Evolutionary conservation across 2,888 invertebrate species (phyloP), one percentile per base, ranked within the genome.

Genomic region (Limenitis camilla): DNA sequence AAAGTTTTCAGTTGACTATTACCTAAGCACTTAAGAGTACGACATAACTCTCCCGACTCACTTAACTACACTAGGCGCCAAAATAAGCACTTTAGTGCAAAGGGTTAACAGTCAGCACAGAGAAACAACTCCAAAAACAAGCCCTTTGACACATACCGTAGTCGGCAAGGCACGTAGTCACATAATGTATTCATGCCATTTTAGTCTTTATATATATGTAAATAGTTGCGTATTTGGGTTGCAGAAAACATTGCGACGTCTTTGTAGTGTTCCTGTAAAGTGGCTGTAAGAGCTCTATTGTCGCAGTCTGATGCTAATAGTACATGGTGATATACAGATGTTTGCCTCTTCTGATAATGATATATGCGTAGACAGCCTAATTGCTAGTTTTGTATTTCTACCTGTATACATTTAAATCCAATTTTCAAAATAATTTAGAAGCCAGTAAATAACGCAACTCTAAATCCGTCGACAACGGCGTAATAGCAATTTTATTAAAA

Each of bases 31-130:
- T 47, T 43, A 43, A 28, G 27, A 50, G 47, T 38, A 48, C 19
- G 19, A 42, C 27, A 42, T 42, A 32, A 9, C 19, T 9, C 31
- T 30, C 27, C 51, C 43, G 40, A 41, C 49, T 47, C 52, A 45
- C 40, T 39, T 41, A n/a, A 32, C 32, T 43, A 40, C 52, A 55
- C 55, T 55, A 55, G 45, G 42, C 49, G 48, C 50, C 48, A 51
- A 56, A 57, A 54, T 57, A 57, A 45, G 52, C 57, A 52, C 57
- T 57, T 19, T 48, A 45, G 48, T 36, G 54, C 49, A 42, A 57
- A 52, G 49, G 53, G 52, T 47, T 47, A 19, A 19, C 19, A 19
- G 19, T 19, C 19, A 19, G 19, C 19, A 53, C 43, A 49, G 47
- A 42, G 46, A 32, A 51, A 51, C 51, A 53, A 53, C 56, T 48